Evolutionary conservation across 2,888 invertebrate species (phyloP).

Genomic region (Andrena dorsata): DNA sequence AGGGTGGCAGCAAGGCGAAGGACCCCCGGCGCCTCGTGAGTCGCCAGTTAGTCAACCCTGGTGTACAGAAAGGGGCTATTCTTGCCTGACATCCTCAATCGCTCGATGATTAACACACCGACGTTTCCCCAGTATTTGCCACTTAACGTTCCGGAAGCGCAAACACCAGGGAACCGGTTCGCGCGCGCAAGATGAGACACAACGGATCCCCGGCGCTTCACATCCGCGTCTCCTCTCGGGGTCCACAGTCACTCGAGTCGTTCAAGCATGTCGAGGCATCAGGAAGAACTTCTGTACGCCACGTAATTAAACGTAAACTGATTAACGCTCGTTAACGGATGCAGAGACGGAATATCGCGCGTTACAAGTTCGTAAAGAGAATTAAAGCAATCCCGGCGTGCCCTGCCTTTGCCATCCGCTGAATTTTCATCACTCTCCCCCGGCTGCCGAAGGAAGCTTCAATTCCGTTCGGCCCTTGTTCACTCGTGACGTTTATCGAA

Average conservation of each 20-base stretch:
- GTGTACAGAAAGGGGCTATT: neutral
- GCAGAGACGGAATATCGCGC: constrained; percentile 14
- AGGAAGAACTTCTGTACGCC: constrained; percentile 40
- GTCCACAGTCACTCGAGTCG: neutral
- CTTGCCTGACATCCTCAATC: neutral
- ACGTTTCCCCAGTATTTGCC: neutral
- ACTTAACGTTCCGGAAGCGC: neutral
- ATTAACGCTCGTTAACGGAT: constrained; percentile 34
- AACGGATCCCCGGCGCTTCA: neutral
- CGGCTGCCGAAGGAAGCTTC: neutral
- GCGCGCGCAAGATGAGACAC: neutral
- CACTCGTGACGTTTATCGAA: constrained; percentile 31
- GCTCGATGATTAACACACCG: neutral
- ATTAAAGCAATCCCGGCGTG: constrained; percentile 18
- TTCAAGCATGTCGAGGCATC: constrained; percentile 18
- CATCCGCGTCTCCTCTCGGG: constrained; percentile 2
- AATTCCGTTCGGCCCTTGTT: constrained; percentile 18
- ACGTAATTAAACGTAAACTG: constrained; percentile 39
- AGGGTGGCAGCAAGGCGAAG: too few species aligned
- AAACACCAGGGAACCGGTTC: constrained; percentile 29
- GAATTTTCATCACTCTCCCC: constrained; percentile 35
- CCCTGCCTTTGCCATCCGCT: neutral
- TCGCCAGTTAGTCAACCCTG: too few species aligned
- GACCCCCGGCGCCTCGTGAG: too few species aligned
- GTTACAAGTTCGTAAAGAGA: constrained; percentile 23